These are phyloP conservation scores for Sebastes hubbsi DNA, from an alignment of 2,797 vertebrate genomes.

Conservation along the genomic window DNA sequence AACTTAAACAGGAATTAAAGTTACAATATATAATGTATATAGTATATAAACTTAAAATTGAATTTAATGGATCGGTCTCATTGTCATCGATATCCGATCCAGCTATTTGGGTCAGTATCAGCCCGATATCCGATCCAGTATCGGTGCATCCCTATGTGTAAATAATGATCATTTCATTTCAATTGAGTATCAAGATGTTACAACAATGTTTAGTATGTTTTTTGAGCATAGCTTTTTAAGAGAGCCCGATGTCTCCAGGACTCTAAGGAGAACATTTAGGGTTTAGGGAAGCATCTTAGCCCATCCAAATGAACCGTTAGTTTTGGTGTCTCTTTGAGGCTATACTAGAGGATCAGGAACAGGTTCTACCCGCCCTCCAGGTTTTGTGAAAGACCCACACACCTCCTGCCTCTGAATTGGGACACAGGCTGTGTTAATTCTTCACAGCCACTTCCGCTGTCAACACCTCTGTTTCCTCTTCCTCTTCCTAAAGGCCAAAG, in stretches of 20 bases:
- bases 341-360: neutral
- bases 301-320: neutral
- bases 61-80: too few relatives aligned
- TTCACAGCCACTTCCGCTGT: constrained; percentile 8
- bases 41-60: too few relatives aligned
- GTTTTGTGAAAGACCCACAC: neutral
- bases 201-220: too few relatives aligned
- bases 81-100: too few relatives aligned
- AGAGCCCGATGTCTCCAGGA: neutral
- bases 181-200: too few relatives aligned
- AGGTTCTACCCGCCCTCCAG: neutral
- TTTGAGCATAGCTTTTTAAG: too few relatives aligned
- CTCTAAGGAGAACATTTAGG: neutral
- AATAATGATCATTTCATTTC: too few relatives aligned
- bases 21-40: too few relatives aligned
- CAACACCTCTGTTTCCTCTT: constrained; percentile 44
- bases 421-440: constrained; percentile 16
- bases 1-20: too few relatives aligned
- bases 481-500: constrained; percentile 44
- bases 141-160: too few relatives aligned
- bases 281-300: neutral
- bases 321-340: neutral
- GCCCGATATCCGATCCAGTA: too few relatives aligned
- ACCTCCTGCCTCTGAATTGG: neutral
- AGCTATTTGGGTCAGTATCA: too few relatives aligned